Evolutionary conservation across 2,888 invertebrate genomes (phyloP), one percentile per base, ranked within the genome.

Genomic region (Heliconius cydno): DNA sequence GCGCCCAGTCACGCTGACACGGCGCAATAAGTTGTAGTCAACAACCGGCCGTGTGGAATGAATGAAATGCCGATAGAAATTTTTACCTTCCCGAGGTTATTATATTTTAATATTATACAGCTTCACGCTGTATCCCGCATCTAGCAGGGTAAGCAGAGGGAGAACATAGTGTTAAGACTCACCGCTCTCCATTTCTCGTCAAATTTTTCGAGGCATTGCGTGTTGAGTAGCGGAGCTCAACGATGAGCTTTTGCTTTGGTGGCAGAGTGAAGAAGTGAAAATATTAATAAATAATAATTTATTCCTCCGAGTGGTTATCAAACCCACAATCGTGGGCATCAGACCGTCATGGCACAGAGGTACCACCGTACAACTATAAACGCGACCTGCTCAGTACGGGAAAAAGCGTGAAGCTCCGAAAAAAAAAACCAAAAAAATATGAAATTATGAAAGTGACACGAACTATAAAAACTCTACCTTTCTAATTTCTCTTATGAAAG

Each of bases 1-100:
- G 75, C 25, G 73, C 75, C 66, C 19, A 78, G 81, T 79, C 80
- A 80, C 79, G 82, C 82, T 82, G 82, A 80, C 82, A 81, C 65
- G 72, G 80, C 72, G 63, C 79, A 81, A 82, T 82, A 81, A 80
- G 77, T 79, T 72, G 77, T 75, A 76, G 82, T 79, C 82, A 80
- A 77, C 80, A 72, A 72, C 71, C 65, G 28, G 60, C 60, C 79
- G 81, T 80, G 78, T 76, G 78, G 79, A 80, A 79, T 80, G 57
- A 60, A n/a, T 73, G 73, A 60, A 73, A 70, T 46, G 73, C n/a
- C 38, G 60, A 38, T 73, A 19, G 57, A 60, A n/a, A 2, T 60
- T 38, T 73, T 60, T 57, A 57, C 72, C 30, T 72, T 52, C 5
- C 10, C 15, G 22, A 30, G 28, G 30, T 28, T 52, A 6, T 52